These are phyloP conservation scores for Eumerus sabulonum DNA, from an alignment of 2,888 invertebrate species.

Conservation along the genomic window DNA sequence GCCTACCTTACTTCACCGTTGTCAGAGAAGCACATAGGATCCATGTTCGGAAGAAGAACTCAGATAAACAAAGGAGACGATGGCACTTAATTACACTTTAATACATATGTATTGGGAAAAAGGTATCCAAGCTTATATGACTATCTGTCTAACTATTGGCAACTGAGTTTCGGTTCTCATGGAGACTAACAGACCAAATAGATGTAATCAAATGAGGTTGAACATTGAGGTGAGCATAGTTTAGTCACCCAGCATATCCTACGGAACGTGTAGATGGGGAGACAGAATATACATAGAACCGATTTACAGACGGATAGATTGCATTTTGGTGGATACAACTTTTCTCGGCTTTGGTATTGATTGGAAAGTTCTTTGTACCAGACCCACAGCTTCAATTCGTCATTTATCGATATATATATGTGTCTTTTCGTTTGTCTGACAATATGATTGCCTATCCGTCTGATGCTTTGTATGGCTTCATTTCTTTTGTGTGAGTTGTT, in stretches of 20 bases:
- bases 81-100: conserved; percentile 59
- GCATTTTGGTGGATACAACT: conserved; percentile 56
- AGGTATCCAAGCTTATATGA: conserved; percentile 23
- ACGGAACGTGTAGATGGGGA: too few species aligned
- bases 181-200: conserved; percentile 27
- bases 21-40: too few species aligned
- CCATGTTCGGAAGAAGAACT: too few species aligned
- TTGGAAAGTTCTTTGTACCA: conserved; percentile 54
- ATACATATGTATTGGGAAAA: conserved; percentile 48
- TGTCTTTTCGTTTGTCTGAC: conserved; percentile 6
- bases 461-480: background rate
- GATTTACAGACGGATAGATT: conserved; percentile 53
- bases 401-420: background rate
- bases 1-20: too few species aligned
- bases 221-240: conserved; percentile 28
- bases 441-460: conserved; percentile 19
- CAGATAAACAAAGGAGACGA: conserved; percentile 12
- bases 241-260: background rate
- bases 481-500: conserved; percentile 33
- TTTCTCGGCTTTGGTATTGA: conserved; percentile 49
- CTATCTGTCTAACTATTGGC: background rate
- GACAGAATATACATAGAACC: conserved; percentile 53
- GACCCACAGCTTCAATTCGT: background rate
- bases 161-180: conserved; percentile 46
- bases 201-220: conserved; percentile 35